Conservation (phyloP, 2,888 invertebrate species). For the Phyto melanocephala region DNA sequence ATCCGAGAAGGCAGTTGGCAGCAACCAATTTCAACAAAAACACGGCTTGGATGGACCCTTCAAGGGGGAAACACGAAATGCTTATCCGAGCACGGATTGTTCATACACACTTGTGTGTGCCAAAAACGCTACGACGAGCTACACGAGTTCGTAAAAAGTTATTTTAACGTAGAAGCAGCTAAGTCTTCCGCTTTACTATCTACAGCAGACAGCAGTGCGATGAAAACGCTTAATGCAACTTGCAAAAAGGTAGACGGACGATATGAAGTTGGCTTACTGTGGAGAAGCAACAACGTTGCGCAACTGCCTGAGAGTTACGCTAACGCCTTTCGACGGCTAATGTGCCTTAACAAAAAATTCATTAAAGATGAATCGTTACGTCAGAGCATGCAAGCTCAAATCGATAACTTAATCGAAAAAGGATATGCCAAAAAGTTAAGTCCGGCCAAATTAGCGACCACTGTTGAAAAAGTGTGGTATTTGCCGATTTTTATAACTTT, state of each 20-base stretch:
- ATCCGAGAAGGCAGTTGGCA: too few species aligned
- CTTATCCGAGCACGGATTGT: too few species aligned
- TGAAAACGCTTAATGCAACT: conserved; percentile 50
- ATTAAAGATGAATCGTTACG: background rate
- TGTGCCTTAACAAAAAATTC: conserved; percentile 27
- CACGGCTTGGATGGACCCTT: too few species aligned
- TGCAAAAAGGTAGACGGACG: conserved; percentile 21
- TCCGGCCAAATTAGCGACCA: background rate
- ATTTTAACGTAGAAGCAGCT: conserved; percentile 15
- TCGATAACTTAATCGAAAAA: background rate
- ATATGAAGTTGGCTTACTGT: conserved; percentile 13
- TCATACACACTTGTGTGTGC: too few species aligned
- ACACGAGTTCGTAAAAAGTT: too few species aligned
- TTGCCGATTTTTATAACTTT: background rate
- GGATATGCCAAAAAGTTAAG: conserved; percentile 10
- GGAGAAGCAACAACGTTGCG: conserved; percentile 6
- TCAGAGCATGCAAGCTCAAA: conserved; percentile 27
- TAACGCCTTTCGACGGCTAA: background rate
- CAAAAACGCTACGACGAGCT: too few species aligned
- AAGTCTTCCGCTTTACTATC: background rate
- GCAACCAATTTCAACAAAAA: too few species aligned
- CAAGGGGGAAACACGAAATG: too few species aligned
- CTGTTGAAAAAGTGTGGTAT: background rate
- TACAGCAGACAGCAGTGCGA: background rate
- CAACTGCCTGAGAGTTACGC: conserved; percentile 29